Evolutionary conservation across 2,888 invertebrate species (phyloP), one percentile per base, ranked within the genome.

Genomic region (Drosophila neotestacea): DNA sequence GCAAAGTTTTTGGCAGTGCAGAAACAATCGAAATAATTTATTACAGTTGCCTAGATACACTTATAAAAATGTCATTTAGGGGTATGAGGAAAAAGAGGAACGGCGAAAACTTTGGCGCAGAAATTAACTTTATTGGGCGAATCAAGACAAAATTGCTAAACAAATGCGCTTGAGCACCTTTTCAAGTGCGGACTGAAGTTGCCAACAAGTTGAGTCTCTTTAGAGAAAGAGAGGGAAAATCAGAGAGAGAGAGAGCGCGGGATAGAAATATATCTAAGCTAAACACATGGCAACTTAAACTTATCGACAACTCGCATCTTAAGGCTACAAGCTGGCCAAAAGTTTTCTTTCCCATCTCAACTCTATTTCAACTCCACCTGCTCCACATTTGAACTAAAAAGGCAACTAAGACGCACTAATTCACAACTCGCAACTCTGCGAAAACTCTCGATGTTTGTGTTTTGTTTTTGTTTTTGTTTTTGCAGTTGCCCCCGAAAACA

Each of bases 41-140:
- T 78, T 63, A 63, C 69, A 60, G 68, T 75, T 68, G 59, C 66
- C 66, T 51, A 59, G 72, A 68, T 60, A 75, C 58, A 69, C 47
- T 41, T 78, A 83, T 70, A 83, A 72, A 85, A 81, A 79, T 83
- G 83, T 82, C 83, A 85, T 82, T 83, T 83, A 81, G 39, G 28
- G 28, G 7, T 11, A 28, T 2, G 16, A 10, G 13, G 5, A 32
- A 4, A 7, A 32, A 10, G 2, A 6, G 10, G 16, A 36, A n/a
- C 4, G 27, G n/a, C 32, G 46, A 27, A 28, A 85, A 67, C 59
- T 85, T 85, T 75, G 47, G 52, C 74, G 72, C 72, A 64, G 83
- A 85, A 84, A 85, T 84, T 85, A 85, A 84, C 77, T 84, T 84
- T 84, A 85, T 84, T 84, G 84, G 83, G 78, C 79, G 83, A 84